phyloP scores from a whole-genome alignment of 2,797 vertebrate genomes.

The Phaenicophaeus curvirostris region DNA sequence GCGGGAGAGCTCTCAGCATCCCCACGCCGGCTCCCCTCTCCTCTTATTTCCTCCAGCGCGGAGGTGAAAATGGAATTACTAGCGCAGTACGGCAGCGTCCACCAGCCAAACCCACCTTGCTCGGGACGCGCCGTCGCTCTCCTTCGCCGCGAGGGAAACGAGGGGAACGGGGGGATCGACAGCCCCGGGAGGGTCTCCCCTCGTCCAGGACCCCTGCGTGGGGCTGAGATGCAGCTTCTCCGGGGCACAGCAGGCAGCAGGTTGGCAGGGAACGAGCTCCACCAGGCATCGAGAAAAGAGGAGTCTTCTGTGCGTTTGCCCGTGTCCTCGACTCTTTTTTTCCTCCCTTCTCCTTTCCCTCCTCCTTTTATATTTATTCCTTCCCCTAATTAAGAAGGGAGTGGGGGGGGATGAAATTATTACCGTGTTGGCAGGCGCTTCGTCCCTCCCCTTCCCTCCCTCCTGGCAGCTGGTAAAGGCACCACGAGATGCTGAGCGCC shows the following conservation, averaged over 20 bases:
- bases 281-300: slow-evolving; percentile 27
- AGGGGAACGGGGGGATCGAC: not conserved
- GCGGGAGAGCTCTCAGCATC: not conserved
- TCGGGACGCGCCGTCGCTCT: not conserved
- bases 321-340: not conserved
- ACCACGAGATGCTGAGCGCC: not conserved
- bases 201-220: not conserved
- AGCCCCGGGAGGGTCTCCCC: not conserved
- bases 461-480: slow-evolving; percentile 16
- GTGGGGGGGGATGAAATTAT: not conserved
- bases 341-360: not conserved
- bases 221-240: slow-evolving; percentile 2
- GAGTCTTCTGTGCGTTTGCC: not conserved
- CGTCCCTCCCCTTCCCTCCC: slow-evolving; percentile 52
- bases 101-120: not conserved
- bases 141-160: too few species aligned
- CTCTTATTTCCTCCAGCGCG: not conserved
- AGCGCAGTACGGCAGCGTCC: not conserved
- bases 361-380: slow-evolving; percentile 43
- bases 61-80: not conserved
- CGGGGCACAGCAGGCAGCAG: slow-evolving; percentile 7
- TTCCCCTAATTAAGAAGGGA: slow-evolving; percentile 21
- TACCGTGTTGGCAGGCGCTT: slow-evolving; percentile 22
- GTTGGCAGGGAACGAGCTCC: slow-evolving; percentile 22
- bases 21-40: not conserved